Evolutionary conservation across 2,113 vertebrate species (phyloP), one percentile per base, ranked within the genome.

Genomic region (Rhinogobius similis): DNA sequence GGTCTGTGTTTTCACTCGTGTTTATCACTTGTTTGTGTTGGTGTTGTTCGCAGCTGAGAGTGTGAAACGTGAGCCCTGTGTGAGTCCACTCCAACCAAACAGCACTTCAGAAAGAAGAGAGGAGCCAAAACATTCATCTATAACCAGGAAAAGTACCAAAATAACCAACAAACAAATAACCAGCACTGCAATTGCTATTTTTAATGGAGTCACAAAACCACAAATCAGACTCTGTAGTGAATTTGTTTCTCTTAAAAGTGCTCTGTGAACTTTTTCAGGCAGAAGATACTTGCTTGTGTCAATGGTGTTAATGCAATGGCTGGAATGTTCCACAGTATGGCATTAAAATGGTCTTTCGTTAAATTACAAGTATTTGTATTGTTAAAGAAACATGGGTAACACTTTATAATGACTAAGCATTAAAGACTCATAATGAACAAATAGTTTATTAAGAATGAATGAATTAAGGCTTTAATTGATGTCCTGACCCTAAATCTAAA

Each of bases 11-110:
- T 29, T 29, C 55, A 58, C 55, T 58, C 9, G 7, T 16, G 14
- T 58, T 58, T 58, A 58, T 29, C 55, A 8, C 24, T 27, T 58
- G 55, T 58, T 58, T 58, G 55, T 58, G 26, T 58, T 58, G 7
- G 24, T 27, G 55, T 58, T 58, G 26, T 58, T 58, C 55, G 29
- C 55, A 29, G 55, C 55, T 29, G 55, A 29, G 55, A 18, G 55
- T 58, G 55, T 58, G 55, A 58, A 58, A 58, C 16, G 14, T 58
- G 55, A 58, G 55, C 26, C 26, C 55, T 16, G 55, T 18, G 55
- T 58, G 55, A 58, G 26, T 26, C 26, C 26, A 58, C 55, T 58
- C 26, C 29, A 55, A 58, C 12, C 13, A 8, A 58, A n/a, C 55
- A 58, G 55, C 4, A 58, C 55, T 58, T 27, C 26, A 29, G 6